phyloP scores from a whole-genome alignment of 2,888 invertebrate genomes.

The Junonia oenone region DNA sequence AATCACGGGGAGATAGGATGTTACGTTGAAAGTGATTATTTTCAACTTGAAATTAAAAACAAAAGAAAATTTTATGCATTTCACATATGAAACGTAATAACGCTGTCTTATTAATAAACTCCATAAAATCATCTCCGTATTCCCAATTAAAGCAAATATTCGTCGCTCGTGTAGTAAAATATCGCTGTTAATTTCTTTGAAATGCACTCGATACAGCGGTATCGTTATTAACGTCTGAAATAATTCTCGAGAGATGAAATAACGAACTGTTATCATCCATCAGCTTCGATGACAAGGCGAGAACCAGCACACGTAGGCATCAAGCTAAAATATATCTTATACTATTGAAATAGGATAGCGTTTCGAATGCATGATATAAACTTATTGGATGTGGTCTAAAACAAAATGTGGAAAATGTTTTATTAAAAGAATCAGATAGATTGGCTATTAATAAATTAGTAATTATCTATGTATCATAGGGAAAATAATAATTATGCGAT shows the following conservation, averaged over 20 bases:
- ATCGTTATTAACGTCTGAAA: conserved; percentile 9
- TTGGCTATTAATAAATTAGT: background rate
- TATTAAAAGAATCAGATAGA: background rate
- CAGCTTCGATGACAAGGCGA: conserved; percentile 10
- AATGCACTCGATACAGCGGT: background rate
- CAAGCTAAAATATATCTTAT: background rate
- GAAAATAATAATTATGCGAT: too few species aligned
- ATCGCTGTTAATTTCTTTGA: background rate
- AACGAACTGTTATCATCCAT: conserved; percentile 18
- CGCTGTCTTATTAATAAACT: background rate
- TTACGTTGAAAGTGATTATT: too few species aligned
- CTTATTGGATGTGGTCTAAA: conserved; percentile 2
- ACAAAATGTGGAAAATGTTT: background rate
- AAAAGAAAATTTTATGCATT: too few species aligned
- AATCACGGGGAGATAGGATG: too few species aligned
- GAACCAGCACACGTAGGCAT: background rate
- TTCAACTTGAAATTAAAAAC: too few species aligned
- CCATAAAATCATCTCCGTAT: background rate
- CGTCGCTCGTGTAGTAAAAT: background rate
- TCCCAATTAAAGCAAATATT: background rate
- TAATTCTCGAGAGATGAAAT: conserved; percentile 14
- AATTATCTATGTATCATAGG: background rate
- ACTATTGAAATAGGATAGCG: background rate
- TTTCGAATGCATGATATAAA: background rate
- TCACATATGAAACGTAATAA: background rate